Percentiles rank a stretch among this genome's conserved stretches.
These are phyloP conservation scores for Agrochola circellaris DNA, from an alignment of 2,888 invertebrate genomes.

Conservation along the genomic window DNA sequence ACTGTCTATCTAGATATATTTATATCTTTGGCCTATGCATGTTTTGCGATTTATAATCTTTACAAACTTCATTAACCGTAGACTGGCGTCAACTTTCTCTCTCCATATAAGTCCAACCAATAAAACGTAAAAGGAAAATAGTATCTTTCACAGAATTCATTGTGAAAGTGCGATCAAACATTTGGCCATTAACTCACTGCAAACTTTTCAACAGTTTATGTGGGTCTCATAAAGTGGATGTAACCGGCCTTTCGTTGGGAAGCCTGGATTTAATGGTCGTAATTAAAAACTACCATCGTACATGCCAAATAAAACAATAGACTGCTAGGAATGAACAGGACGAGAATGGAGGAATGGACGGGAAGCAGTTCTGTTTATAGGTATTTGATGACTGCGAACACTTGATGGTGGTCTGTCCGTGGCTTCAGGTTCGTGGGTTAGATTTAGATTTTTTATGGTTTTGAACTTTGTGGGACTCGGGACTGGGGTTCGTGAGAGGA, in stretches of 20 bases:
- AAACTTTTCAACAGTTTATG: slow-evolving; percentile 21
- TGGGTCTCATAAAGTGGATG: slow-evolving; percentile 23
- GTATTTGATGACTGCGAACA: slow-evolving; percentile 6
- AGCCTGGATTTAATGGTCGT: slow-evolving; percentile 30
- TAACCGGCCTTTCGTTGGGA: slow-evolving; percentile 18
- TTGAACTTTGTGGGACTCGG: background rate
- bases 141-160: slow-evolving; percentile 12
- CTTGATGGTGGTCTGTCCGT: background rate
- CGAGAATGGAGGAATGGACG: background rate
- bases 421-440: background rate
- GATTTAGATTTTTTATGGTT: background rate
- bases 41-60: background rate
- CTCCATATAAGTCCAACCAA: background rate
- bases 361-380: slow-evolving; percentile 19
- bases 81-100: background rate
- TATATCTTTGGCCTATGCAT: too few species aligned
- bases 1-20: too few species aligned
- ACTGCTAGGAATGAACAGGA: slow-evolving; percentile 22
- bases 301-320: slow-evolving; percentile 40
- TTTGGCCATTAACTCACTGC: background rate
- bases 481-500: too few species aligned
- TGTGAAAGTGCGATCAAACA: background rate
- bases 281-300: slow-evolving; percentile 48
- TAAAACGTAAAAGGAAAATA: background rate
- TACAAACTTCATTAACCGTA: background rate